Percentiles rank a stretch among this genome's conserved stretches.
Conservation (phyloP, 2,888 invertebrate species). For the Heliconius aoede region DNA sequence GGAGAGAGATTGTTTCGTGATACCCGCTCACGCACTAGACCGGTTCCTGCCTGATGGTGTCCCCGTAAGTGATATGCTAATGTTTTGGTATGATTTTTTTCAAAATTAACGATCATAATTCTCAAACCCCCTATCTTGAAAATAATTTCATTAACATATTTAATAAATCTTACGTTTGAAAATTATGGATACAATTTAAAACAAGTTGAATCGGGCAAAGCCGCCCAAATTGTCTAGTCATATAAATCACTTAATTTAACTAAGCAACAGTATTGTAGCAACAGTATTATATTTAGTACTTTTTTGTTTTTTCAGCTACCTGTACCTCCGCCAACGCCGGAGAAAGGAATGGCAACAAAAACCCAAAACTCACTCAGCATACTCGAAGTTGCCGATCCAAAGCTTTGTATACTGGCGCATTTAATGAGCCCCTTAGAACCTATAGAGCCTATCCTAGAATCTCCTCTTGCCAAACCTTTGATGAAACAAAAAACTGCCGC, state of each 20-base stretch:
- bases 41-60: slow-evolving; percentile 95
- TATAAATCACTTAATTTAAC: not conserved
- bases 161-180: too few relatives aligned
- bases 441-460: slow-evolving; percentile 92
- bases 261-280: not conserved
- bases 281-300: not conserved
- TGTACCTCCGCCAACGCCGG: slow-evolving; percentile 86
- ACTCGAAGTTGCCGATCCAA: slow-evolving; percentile 94
- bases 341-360: slow-evolving; percentile 85
- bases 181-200: too few relatives aligned
- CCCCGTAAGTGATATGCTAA: slow-evolving; percentile 82
- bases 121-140: too few relatives aligned
- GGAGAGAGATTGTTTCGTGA: slow-evolving; percentile 96
- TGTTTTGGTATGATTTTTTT: not conserved
- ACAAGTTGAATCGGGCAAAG: too few relatives aligned
- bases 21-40: slow-evolving; percentile 94
- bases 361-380: slow-evolving; percentile 87
- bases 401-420: slow-evolving; percentile 93
- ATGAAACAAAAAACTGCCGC: slow-evolving; percentile 91
- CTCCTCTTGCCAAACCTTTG: slow-evolving; percentile 91
- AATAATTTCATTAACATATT: too few relatives aligned
- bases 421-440: slow-evolving; percentile 95
- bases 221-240: too few relatives aligned
- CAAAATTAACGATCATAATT: not conserved
- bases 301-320: slow-evolving; percentile 77